phyloP scores from a whole-genome alignment of 2,113 vertebrate genomes.

The Plotosus lineatus region DNA sequence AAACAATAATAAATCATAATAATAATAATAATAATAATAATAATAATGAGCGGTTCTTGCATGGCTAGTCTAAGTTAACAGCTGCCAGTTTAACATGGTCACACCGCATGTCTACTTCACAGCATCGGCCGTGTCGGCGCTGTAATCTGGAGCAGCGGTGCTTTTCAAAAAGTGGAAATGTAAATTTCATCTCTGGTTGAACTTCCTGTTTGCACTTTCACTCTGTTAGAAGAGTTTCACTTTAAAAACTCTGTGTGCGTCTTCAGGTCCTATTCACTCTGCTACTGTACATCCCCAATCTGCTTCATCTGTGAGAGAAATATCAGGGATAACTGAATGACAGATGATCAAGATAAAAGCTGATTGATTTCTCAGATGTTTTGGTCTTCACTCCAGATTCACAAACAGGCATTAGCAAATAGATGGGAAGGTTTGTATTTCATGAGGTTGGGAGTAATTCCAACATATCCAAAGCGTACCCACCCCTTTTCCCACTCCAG shows the following conservation, averaged over 20 bases:
- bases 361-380: not conserved
- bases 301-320: not conserved
- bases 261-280: not conserved
- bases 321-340: not conserved
- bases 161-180: not conserved
- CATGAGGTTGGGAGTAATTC: too few relatives aligned
- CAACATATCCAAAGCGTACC: too few relatives aligned
- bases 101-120: not conserved
- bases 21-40: too few relatives aligned
- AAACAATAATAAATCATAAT: too few relatives aligned
- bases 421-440: too few relatives aligned
- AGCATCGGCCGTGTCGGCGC: not conserved
- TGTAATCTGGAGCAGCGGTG: not conserved
- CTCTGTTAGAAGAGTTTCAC: slow-evolving; percentile 7
- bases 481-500: too few relatives aligned
- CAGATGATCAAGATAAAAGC: not conserved
- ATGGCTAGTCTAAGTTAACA: not conserved
- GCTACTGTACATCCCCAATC: not conserved
- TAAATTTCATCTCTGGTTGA: not conserved
- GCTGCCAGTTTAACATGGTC: not conserved
- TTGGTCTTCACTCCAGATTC: not conserved
- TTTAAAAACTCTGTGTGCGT: not conserved
- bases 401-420: not conserved
- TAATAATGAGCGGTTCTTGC: not conserved
- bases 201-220: not conserved